Evolutionary conservation across 1,140 invertebrate species (phyloP), one percentile per base, ranked within the genome.

Genomic region (Fopius arisanus): DNA sequence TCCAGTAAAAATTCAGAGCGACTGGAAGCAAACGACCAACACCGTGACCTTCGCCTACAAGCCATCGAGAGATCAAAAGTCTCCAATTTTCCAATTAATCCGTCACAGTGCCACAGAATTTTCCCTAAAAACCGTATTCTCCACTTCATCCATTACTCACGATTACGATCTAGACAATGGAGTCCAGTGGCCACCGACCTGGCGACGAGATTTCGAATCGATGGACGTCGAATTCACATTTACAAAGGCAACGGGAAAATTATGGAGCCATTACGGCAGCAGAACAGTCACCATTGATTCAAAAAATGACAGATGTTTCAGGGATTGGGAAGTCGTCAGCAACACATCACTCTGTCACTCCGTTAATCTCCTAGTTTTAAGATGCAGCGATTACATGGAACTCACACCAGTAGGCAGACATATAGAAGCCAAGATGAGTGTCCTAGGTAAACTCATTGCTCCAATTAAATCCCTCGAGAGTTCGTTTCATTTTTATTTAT

Each of bases 21-120:
- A 81, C 65, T 88, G 86, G 86, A 82, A 81, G 23, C 86, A 88
- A 75, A 88, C 86, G 21, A 83, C 80, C 1, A 81, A 81, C 65
- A 80, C 72, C 3, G 69, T 88, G 14, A 83, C 81, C 0, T 78
- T 87, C 12, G 80, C 76, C 48, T 86, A 84, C 74, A 77, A 80
- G 54, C 43, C 70, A 3, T 1, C 76, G 6, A 66, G 41, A 23
- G 67, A 81, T 66, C 79, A 79, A 51, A 63, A 68, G n/a, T 77
- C 78, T 26, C 54, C 80, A 5, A 72, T 48, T 71, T 86, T 82
- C 69, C 79, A 79, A 74, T 66, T 87, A 63, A 72, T 28, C 14
- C 81, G 72, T 41, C 71, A 81, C 72, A 81, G 51, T 67, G 76
- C 79, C 48, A 68, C 77, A 0, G 83, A 86, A 65, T 72, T 84